Conservation (phyloP, 2,113 vertebrate species). For the Scolopax mira region DNA sequence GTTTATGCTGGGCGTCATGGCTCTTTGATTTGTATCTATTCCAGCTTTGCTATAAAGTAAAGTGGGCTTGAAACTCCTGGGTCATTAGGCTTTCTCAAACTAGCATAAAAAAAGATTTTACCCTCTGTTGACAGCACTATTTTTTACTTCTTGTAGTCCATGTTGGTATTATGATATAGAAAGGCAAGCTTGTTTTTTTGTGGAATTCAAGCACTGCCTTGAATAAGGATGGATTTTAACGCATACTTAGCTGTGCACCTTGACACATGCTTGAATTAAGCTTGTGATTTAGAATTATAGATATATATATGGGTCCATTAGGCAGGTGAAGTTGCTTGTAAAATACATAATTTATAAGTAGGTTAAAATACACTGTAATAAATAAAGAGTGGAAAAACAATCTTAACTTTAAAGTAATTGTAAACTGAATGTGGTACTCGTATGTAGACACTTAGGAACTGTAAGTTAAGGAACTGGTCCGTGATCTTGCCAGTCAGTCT, state of each 20-base stretch:
- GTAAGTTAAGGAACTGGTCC: not conserved
- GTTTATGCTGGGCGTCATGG: not conserved
- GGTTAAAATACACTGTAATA: not conserved
- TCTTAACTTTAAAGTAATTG: not conserved
- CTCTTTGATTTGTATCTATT: not conserved
- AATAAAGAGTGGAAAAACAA: not conserved
- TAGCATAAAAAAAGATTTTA: not conserved
- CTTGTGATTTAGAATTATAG: not conserved
- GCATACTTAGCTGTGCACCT: too few relatives aligned
- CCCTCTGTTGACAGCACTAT: not conserved
- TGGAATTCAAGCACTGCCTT: not conserved
- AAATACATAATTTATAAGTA: not conserved
- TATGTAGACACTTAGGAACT: not conserved
- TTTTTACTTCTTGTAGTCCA: not conserved
- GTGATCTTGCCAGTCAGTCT: too few relatives aligned
- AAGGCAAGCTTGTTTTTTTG: not conserved
- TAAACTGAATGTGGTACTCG: not conserved
- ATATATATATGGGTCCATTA: not conserved
- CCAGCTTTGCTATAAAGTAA: not conserved
- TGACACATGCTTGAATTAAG: not conserved
- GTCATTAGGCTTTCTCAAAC: not conserved
- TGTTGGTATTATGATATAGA: not conserved
- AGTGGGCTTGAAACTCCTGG: not conserved
- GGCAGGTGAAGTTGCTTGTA: not conserved
- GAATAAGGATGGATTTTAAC: not conserved